These are phyloP conservation scores for Ictidomys tridecemlineatus DNA, from an alignment of 2,113 vertebrate genomes.

Conservation along the genomic window DNA sequence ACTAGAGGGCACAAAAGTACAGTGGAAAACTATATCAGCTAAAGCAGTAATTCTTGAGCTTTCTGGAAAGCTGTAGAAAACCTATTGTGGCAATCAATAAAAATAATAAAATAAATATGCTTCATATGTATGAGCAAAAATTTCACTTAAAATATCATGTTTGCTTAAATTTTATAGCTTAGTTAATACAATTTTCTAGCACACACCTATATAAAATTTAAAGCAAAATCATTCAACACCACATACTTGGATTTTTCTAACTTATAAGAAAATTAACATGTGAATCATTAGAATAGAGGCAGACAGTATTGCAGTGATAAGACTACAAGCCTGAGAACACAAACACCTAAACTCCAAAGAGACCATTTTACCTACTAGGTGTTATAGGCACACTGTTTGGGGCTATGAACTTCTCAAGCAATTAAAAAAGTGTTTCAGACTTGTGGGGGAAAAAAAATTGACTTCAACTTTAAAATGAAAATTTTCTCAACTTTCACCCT, in stretches of 20 bases:
- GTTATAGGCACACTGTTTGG: background rate
- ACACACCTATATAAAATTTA: background rate
- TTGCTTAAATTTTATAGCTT: background rate
- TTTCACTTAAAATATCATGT: background rate
- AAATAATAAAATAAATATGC: background rate
- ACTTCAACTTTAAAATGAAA: background rate
- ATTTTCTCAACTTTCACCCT: background rate
- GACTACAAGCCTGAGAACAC: fast-evolving
- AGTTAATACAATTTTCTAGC: background rate
- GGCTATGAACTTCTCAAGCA: background rate
- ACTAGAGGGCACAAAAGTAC: constrained; percentile 61
- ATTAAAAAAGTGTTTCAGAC: background rate
- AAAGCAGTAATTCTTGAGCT: background rate
- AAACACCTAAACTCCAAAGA: no score
- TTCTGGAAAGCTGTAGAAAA: background rate
- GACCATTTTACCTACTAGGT: fast-evolving
- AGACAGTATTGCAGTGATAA: background rate
- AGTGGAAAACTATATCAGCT: background rate
- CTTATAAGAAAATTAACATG: background rate
- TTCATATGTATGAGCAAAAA: background rate
- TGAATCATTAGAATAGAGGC: background rate
- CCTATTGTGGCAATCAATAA: background rate
- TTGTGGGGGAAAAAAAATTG: background rate
- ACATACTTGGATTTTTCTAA: background rate
- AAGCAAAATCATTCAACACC: background rate